A percentile compares a stretch with the other conserved stretches of the same genome.
Evolutionary conservation across 2,113 vertebrate genomes (phyloP).

Genomic region (human (Homo sapiens)): DNA sequence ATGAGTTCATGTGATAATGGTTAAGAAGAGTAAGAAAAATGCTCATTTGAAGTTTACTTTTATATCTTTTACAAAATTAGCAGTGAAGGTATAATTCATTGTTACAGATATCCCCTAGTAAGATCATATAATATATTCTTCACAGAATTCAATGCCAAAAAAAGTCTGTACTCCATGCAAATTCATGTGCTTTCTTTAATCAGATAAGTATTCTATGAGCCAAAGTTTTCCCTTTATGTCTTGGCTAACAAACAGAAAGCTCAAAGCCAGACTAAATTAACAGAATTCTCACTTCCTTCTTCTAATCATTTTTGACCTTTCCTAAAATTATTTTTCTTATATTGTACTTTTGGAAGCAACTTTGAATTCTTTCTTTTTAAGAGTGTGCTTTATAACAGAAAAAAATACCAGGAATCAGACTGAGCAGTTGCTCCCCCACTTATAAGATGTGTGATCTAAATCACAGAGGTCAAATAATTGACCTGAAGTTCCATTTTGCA

Average conservation of each 20-base stretch:
- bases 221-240: constrained; percentile 65
- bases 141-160: constrained; percentile 55
- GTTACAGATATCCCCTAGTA: constrained; percentile 31
- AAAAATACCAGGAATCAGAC: not conserved
- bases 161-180: constrained; percentile 35
- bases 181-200: constrained; percentile 59
- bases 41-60: constrained; percentile 38
- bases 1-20: not conserved
- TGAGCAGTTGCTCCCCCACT: not conserved
- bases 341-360: not conserved
- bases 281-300: constrained; percentile 37
- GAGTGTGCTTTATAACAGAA: constrained; percentile 31
- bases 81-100: constrained; percentile 30
- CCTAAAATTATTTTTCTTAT: constrained; percentile 61
- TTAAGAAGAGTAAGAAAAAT: not conserved
- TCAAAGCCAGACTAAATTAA: constrained; percentile 70
- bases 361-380: constrained; percentile 8
- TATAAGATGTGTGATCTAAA: not conserved
- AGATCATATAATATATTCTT: constrained; percentile 26
- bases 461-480: not conserved
- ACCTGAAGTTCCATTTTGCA: not conserved
- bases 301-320: constrained; percentile 59
- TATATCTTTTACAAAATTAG: constrained; percentile 28
- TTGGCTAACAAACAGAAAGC: constrained; percentile 57
- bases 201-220: constrained; percentile 50